Evolutionary conservation across 2,113 vertebrate genomes (phyloP), one percentile per base, ranked within the genome.

Genomic region (Mus pahari): DNA sequence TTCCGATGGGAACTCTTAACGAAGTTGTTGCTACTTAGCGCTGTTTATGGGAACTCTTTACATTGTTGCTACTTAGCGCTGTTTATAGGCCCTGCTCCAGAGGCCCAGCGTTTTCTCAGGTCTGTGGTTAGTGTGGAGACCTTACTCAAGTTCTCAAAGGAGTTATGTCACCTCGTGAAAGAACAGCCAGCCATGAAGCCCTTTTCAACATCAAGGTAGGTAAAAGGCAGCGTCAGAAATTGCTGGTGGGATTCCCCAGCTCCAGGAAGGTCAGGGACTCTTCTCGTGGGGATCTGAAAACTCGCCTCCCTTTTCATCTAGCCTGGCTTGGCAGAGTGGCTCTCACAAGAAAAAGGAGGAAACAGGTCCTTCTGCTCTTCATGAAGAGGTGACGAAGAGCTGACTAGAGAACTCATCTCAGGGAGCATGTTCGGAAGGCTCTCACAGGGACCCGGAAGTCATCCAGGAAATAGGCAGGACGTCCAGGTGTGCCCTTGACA

Each of bases 381-480:
- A 0, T 8, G 16, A 92, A 53, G 42, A 13, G 33, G 22, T 48
- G n/a, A 79, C 62, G 16, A 92, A 53, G 42, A 13, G 33, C 17
- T 48, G n/a, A 79, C 62, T 71, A 83, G 53, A 71, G 42, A 75
- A 26, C 5, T 17, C 7, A 17, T 50, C 5, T n/a, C 53, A 62
- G 24, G 24, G 22, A 36, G 70, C 98, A 98, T n/a, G 98, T 99
- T 33, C 99, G 99, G 0, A 98, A 19, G 50, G 19, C 26, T 19
- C n/a, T 82, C 24, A 26, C 5, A 33, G 50, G 99, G 91, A 99
- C 99, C 98, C 98, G 99, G n/a, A 99, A 99, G 96, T 99, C 99
- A 20, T 99, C 99, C 0, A 95, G 99, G 98, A 99, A 99, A 97
- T 99, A 99, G 97, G 99, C 99, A 99, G 99, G 99, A 66, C 99